Evolutionary conservation across 1,140 invertebrate species (phyloP).

Genomic region (Ladona fulva): DNA sequence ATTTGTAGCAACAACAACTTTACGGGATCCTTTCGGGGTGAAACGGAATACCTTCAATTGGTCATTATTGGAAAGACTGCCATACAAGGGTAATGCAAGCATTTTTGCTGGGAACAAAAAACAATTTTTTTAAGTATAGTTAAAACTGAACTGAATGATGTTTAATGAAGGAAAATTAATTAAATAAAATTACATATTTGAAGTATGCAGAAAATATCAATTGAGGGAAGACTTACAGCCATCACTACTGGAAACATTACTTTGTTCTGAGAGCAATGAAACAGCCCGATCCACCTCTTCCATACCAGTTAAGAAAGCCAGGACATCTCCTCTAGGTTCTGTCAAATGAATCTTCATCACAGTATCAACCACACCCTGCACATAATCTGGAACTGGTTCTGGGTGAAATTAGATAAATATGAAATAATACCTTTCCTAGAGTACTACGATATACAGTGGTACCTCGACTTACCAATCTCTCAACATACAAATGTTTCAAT

Average conservation of each 20-base stretch:
- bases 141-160: no score
- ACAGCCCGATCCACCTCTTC: constrained; percentile 79
- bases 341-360: constrained; percentile 80
- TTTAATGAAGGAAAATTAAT: no score
- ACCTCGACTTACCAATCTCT: no score
- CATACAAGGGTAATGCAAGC: constrained; percentile 85
- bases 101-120: constrained; percentile 49
- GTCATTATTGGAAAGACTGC: constrained; percentile 70
- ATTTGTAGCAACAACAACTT: constrained; percentile 93
- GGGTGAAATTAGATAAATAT: constrained; percentile 29
- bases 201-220: constrained; percentile 14
- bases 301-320: constrained; percentile 91
- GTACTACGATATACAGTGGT: no score
- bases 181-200: constrained; percentile 17
- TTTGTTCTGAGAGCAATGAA: constrained; percentile 55
- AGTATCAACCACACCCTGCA: constrained; percentile 77
- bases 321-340: constrained; percentile 75
- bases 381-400: constrained; percentile 85
- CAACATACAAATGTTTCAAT: no score
- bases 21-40: constrained; percentile 63
- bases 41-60: constrained; percentile 84
- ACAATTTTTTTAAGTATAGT: constrained; percentile 16
- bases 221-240: constrained; percentile 37
- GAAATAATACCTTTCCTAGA: no score
- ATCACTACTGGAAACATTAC: constrained; percentile 37